phyloP scores from a whole-genome alignment of 2,113 vertebrate species.

The Epinephelus lanceolatus region DNA sequence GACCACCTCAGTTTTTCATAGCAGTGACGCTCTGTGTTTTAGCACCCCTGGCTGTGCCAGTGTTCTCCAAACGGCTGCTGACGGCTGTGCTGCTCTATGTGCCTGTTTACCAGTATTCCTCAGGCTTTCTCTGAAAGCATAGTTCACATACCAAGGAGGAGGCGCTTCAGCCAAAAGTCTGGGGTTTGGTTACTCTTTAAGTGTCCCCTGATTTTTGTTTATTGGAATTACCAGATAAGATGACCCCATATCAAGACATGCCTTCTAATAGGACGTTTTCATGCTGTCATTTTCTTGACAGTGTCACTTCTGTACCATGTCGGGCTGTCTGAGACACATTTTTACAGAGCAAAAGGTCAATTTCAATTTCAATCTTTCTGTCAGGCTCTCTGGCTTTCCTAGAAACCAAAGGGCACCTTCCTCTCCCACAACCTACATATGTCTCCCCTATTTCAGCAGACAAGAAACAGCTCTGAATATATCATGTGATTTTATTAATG shows the following conservation, averaged over 20 bases:
- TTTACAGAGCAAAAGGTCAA: neutral
- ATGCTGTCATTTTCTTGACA: neutral
- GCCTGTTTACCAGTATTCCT: neutral
- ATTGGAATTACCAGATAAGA: neutral
- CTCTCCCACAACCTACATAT: neutral
- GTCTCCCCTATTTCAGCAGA: neutral
- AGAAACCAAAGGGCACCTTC: neutral
- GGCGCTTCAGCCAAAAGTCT: too few species aligned
- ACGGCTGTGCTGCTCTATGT: neutral
- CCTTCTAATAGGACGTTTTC: neutral
- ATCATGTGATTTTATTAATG: neutral
- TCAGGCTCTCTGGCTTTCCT: neutral
- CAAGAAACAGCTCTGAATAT: neutral
- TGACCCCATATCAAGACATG: neutral
- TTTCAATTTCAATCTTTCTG: neutral
- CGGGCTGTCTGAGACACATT: neutral
- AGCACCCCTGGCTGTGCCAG: neutral
- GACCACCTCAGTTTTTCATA: conserved; percentile 52
- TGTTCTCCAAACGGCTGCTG: neutral
- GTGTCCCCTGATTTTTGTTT: neutral
- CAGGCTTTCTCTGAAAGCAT: neutral
- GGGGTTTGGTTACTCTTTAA: too few species aligned
- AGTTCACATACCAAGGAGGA: neutral
- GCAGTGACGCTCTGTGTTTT: conserved; percentile 21
- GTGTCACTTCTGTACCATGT: neutral